Evolutionary conservation across 2,113 vertebrate species (phyloP).

Genomic region (Peromyscus leucopus): DNA sequence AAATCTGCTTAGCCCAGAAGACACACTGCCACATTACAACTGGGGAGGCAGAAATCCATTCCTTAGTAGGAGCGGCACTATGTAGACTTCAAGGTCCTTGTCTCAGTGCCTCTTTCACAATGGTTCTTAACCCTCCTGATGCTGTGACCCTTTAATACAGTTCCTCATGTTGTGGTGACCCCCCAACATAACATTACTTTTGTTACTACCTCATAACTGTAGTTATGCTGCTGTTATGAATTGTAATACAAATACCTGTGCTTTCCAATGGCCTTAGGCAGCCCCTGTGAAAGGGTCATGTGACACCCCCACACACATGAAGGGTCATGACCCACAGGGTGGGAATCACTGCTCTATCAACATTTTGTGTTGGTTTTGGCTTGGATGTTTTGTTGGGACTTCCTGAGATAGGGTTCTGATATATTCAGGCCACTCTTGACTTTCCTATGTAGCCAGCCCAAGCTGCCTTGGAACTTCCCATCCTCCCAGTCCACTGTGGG

Average conservation of each 20-base stretch:
- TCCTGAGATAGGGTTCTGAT: not conserved
- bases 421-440: not conserved
- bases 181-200: not conserved
- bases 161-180: not conserved
- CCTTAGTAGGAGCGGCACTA: not conserved
- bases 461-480: not conserved
- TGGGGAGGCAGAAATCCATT: not conserved
- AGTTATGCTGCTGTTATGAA: not conserved
- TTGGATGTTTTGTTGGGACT: not conserved
- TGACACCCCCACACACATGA: not conserved
- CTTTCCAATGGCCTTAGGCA: not conserved
- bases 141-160: not conserved
- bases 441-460: too few relatives aligned
- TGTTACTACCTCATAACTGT: not conserved
- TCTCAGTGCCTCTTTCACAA: not conserved
- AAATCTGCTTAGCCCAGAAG: not conserved
- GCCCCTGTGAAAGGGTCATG: not conserved
- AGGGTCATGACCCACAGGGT: not conserved
- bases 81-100: not conserved
- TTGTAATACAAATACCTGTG: not conserved
- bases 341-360: not conserved
- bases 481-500: not conserved
- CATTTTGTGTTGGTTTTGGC: not conserved
- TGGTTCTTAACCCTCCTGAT: not conserved
- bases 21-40: not conserved